Evolutionary conservation across 2,113 vertebrate species (phyloP).

Genomic region (Carassius auratus): DNA sequence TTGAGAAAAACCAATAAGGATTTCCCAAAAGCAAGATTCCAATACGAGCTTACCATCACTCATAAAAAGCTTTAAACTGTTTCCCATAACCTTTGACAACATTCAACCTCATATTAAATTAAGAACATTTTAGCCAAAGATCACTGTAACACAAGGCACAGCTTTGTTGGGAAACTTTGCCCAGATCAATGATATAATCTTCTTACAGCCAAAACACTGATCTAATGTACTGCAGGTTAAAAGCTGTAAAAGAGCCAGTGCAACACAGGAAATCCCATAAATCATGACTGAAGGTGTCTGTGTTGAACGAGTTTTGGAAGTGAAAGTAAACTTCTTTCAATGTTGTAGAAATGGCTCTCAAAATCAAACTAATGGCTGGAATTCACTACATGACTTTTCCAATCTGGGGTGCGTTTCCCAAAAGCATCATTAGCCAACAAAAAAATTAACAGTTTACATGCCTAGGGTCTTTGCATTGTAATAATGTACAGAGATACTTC

Average conservation of each 20-base stretch:
- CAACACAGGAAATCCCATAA: constrained; percentile 13
- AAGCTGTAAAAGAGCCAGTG: constrained; percentile 1
- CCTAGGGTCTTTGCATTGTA: too few species aligned
- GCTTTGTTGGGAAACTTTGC: constrained; percentile 31
- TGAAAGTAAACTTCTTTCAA: not conserved
- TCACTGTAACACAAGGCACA: constrained; percentile 32
- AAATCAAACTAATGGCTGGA: not conserved
- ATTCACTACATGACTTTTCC: not conserved
- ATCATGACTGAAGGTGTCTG: constrained; percentile 1
- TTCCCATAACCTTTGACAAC: constrained; percentile 22
- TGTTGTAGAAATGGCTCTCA: not conserved
- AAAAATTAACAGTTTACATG: too few species aligned
- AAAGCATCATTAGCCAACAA: too few species aligned
- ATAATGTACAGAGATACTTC: too few species aligned
- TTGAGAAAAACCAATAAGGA: constrained; percentile 12
- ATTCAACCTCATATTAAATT: constrained; percentile 32
- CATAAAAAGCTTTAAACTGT: constrained; percentile 22
- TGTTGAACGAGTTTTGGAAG: not conserved
- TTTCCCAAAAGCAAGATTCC: constrained; percentile 23
- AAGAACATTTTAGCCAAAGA: constrained; percentile 35
- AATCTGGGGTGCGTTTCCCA: not conserved
- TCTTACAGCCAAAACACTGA: constrained; percentile 28
- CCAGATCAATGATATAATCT: constrained; percentile 33
- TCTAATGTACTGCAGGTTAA: constrained; percentile 37
- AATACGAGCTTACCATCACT: constrained; percentile 25